These are phyloP conservation scores for Actinemys pallida DNA, from an alignment of 2,113 vertebrate genomes.

Conservation along the genomic window DNA sequence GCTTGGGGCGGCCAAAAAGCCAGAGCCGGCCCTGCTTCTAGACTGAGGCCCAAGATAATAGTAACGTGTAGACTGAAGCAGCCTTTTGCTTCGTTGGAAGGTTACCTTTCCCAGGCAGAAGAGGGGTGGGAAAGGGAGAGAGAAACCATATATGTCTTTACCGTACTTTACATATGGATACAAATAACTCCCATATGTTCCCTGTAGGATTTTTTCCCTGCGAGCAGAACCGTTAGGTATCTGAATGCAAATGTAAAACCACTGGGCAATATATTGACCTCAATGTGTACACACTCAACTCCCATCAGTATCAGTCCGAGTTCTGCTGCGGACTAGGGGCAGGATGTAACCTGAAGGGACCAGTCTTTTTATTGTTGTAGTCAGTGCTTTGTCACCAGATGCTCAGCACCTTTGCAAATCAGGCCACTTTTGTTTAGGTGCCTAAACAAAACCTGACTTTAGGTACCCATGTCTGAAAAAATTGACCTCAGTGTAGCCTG, in stretches of 20 bases:
- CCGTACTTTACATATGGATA: background rate
- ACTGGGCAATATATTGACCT: background rate
- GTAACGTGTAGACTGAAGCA: background rate
- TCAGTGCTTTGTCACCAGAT: background rate
- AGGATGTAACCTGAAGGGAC: background rate
- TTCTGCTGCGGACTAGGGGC: background rate
- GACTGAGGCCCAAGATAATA: background rate
- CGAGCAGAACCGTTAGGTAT: background rate
- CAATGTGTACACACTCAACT: background rate
- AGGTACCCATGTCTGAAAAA: background rate
- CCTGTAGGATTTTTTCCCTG: background rate
- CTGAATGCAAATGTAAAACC: background rate
- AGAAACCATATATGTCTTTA: background rate
- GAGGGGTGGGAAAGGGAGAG: background rate
- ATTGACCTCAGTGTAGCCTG: background rate
- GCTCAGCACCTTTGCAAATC: background rate
- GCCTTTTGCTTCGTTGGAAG: background rate
- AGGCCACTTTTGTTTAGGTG: background rate
- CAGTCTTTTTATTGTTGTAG: background rate
- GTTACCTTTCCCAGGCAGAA: background rate
- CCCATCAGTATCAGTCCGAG: background rate
- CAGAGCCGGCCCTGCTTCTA: background rate
- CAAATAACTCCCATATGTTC: conserved; percentile 16
- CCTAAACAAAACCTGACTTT: background rate
- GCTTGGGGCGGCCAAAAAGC: too few species aligned